These are phyloP conservation scores for Coranthus polyacanthus DNA, from an alignment of 2,797 vertebrate genomes.

Conservation along the genomic window DNA sequence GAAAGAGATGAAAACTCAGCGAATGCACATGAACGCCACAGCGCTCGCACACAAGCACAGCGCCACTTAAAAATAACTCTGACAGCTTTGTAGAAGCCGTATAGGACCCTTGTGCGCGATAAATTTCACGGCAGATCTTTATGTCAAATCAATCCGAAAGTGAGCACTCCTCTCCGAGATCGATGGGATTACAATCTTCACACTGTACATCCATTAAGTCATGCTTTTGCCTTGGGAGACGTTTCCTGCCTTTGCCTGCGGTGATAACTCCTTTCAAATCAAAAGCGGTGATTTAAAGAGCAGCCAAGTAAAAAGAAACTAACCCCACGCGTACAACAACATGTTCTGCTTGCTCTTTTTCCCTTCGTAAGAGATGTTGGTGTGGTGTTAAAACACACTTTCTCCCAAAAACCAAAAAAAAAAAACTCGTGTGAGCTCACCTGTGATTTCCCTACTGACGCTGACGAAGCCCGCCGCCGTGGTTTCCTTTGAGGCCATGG, in stretches of 20 bases:
- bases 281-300: slow-evolving; percentile 31
- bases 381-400: slow-evolving; percentile 13
- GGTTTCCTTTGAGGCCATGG: slow-evolving; percentile 84
- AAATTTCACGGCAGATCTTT: slow-evolving; percentile 22
- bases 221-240: slow-evolving; percentile 24
- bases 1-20: slow-evolving; percentile 36
- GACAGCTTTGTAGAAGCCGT: neutral
- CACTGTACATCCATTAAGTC: slow-evolving; percentile 32
- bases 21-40: no score
- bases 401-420: slow-evolving; percentile 24
- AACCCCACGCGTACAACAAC: slow-evolving; percentile 9
- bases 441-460: slow-evolving; percentile 86
- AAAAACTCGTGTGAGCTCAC: slow-evolving; percentile 65
- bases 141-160: slow-evolving; percentile 43
- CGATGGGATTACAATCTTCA: slow-evolving; percentile 38
- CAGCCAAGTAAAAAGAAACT: slow-evolving; percentile 23
- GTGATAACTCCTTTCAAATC: slow-evolving; percentile 39
- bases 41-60: slow-evolving; percentile 4
- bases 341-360: neutral
- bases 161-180: slow-evolving; percentile 18
- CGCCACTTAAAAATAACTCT: slow-evolving; percentile 37
- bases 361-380: neutral
- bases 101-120: slow-evolving; percentile 31
- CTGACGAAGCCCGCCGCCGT: slow-evolving; percentile 71
- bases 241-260: slow-evolving; percentile 20